Base-by-base conservation (phyloP, 2,113 vertebrate genomes). In the Sylvia atricapilla region DNA sequence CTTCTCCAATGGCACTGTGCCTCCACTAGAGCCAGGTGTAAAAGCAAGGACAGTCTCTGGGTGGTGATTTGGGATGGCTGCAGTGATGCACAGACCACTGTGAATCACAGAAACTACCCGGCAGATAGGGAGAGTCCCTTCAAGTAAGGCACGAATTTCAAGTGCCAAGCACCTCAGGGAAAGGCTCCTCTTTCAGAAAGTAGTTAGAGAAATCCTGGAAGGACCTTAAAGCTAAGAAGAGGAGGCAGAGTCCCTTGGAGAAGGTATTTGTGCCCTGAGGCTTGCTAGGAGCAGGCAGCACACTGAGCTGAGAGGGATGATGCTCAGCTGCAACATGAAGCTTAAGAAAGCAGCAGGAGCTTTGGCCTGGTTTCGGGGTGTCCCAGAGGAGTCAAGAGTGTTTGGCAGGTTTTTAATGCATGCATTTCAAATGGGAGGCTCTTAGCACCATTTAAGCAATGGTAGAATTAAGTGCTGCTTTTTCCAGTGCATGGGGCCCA, bases 371-470 rank as follows among this genome's bases (percentile, higher is more conserved):
- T 90, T 92, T 94, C 3, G 20, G 93, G 86, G 68, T 84, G 93
- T 96, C 89, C 94, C 46, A 94, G 87, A 93, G 95, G 49, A 94
- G 84, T 68, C 62, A 63, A 67, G 89, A 93, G n/a, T 41, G 78
- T 88, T 95, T 92, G 84, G 80, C 77, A 83, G 67, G 67, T 89
- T 97, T 97, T 95, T 94, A 95, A 96, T 96, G 87, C 92, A 79
- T 95, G 84, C 94, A 95, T 97, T 88, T 94, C 56, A 92, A 94
- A 96, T 93, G 80, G 75, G 76, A 97, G 85, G 73, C 95, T 97
- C 96, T 97, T 97, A 95, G 94, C 80, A 72, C 82, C 87, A 5
- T 97, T 97, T 97, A 97, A 94, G 93, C 84, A 73, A 75, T 68
- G 82, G 92, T 85, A 93, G 93, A 97, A 96, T 85, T 96, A 94